A percentile compares a stretch with the other conserved stretches of the same genome.
Conservation (phyloP, 2,888 invertebrate genomes). For the Parochlus steinenii region DNA sequence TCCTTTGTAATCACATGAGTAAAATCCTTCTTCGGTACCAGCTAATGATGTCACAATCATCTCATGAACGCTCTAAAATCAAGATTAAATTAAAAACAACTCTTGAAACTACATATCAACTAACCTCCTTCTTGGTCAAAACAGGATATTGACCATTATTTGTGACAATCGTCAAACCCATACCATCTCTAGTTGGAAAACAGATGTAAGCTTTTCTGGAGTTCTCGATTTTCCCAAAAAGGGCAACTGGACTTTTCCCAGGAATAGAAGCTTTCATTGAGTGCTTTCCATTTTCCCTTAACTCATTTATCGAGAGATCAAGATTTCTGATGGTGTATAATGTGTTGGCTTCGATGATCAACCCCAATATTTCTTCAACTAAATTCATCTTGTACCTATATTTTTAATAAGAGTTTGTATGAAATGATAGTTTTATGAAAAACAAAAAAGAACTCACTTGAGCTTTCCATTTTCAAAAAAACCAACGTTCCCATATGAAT, state of each 20-base stretch:
- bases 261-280: conserved; percentile 25
- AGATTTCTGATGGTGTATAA: conserved; percentile 28
- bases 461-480: conserved; percentile 9
- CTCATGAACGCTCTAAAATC: conserved; percentile 25
- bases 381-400: conserved; percentile 28
- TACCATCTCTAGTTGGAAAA: conserved; percentile 25
- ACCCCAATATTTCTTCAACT: conserved; percentile 27
- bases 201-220: conserved; percentile 22
- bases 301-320: conserved; percentile 17
- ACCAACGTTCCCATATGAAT: too few species aligned
- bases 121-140: conserved; percentile 17
- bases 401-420: too few species aligned
- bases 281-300: conserved; percentile 21
- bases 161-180: conserved; percentile 18
- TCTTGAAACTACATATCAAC: background rate
- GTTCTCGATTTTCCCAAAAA: conserved; percentile 23
- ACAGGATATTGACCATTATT: conserved; percentile 23
- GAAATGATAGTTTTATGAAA: too few species aligned
- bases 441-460: too few species aligned
- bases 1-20: conserved; percentile 28
- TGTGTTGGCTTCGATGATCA: conserved; percentile 23
- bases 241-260: conserved; percentile 25
- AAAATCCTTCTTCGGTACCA: conserved; percentile 21
- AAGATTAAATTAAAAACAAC: background rate
- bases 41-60: conserved; percentile 27